Percentiles rank a stretch among this genome's conserved stretches.
phyloP scores from a whole-genome alignment of 2,113 vertebrate species.

The Procavia capensis region DNA sequence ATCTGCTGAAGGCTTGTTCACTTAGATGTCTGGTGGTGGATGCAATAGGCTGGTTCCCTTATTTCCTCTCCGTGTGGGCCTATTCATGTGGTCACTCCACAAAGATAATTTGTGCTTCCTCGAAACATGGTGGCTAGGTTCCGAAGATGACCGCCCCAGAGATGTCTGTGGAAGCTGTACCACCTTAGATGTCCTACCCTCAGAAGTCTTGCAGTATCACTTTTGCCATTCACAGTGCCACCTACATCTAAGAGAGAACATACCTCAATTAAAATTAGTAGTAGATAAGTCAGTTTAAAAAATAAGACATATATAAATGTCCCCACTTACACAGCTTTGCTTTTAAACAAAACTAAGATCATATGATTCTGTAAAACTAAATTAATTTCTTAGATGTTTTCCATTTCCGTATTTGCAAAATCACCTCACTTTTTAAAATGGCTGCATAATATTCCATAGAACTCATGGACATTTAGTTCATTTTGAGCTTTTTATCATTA shows the following conservation, averaged over 20 bases:
- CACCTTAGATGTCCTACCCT: background rate
- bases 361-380: background rate
- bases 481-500: background rate
- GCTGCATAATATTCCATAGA: background rate
- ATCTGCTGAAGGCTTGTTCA: background rate
- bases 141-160: background rate
- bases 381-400: background rate
- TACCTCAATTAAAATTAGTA: background rate
- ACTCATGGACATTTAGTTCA: background rate
- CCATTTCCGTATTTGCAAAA: background rate
- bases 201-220: background rate
- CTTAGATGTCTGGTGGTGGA: background rate
- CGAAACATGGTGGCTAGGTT: background rate
- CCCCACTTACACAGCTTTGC: background rate
- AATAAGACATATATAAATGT: background rate
- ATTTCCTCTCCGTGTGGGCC: background rate
- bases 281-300: background rate
- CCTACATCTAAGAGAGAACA: background rate
- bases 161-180: background rate
- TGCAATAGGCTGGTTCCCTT: background rate
- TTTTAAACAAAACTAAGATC: background rate
- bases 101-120: constrained; percentile 18
- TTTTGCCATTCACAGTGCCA: background rate
- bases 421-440: background rate
- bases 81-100: background rate